Base-by-base conservation (phyloP, 2,888 invertebrate genomes). In the Agapostemon virescens region DNA sequence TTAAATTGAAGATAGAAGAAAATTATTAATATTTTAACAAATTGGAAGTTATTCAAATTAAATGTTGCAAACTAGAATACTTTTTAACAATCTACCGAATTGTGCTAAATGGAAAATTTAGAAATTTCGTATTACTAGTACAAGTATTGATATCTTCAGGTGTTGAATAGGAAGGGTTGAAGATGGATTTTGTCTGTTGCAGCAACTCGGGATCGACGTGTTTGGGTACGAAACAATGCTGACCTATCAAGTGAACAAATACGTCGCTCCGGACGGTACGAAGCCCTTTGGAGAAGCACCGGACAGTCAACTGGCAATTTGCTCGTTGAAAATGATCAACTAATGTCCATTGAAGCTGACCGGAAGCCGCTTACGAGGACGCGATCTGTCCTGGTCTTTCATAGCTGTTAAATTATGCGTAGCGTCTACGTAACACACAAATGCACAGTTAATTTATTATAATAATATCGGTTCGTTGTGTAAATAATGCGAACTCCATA, bases 171-270 rank as follows among this genome's bases (percentile, higher is more conserved):
- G 33, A 33, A 33, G 33, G 5, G 33, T 33, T 33, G 15, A 52
- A 52, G 11, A 23, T 45, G 4, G 11, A 23, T 1, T 52, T 55
- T 69, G 2, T 61, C 33, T 40, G 78, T 93, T 93, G 76, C 93
- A 97, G 96, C 97, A 98, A 96, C 94, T 98, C 42, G 97, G 96
- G 23, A 94, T 94, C 0, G 96, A 97, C 86, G 95, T 98, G 26
- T 95, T 96, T 79, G 95, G 96, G 38, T 98, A 97, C 92, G 94
- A 96, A 92, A 95, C 95, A 0, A 93, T 98, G 85, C 92, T 95
- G 78, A 96, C 97, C 91, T 97, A 95, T 90, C 97, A 97, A 93
- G 95, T 97, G 17, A 98, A 98, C 92, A 94, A 96, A 86, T 98
- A 96, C 90, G 93, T 95, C 2, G 95, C 96, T 77, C 91, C 94